These are phyloP conservation scores for Augochlora pura DNA, from an alignment of 1,140 invertebrate genomes.

Conservation along the genomic window DNA sequence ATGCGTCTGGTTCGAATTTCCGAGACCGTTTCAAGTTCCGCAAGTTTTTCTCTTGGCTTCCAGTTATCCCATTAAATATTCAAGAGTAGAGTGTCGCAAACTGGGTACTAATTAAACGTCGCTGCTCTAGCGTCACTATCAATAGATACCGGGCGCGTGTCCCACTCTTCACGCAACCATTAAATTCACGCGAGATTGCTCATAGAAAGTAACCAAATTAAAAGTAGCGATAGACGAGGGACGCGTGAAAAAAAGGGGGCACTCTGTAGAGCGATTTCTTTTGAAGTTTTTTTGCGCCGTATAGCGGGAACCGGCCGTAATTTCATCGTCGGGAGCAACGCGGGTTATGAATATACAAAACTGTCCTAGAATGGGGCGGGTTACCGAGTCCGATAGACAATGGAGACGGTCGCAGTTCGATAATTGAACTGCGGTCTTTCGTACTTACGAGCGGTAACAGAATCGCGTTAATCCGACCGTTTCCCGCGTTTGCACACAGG, in stretches of 20 bases:
- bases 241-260: neutral
- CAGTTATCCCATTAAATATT: too few relatives aligned
- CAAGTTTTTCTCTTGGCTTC: too few relatives aligned
- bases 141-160: too few relatives aligned
- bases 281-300: neutral
- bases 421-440: slow-evolving; percentile 56
- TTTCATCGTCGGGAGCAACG: slow-evolving; percentile 4
- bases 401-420: slow-evolving; percentile 17
- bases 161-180: too few relatives aligned
- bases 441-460: slow-evolving; percentile 48
- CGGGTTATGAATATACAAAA: slow-evolving; percentile 7
- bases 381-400: slow-evolving; percentile 11
- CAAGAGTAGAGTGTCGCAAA: too few relatives aligned
- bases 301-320: neutral
- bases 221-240: neutral
- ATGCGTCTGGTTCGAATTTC: too few relatives aligned
- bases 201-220: neutral
- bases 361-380: neutral
- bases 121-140: too few relatives aligned
- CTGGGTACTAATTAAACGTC: too few relatives aligned
- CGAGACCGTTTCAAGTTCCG: too few relatives aligned
- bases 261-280: neutral
- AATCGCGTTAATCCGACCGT: slow-evolving; percentile 54
- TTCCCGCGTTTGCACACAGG: slow-evolving; percentile 13
- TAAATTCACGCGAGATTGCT: neutral